Evolutionary conservation across 2,888 invertebrate genomes (phyloP).

Genomic region (Orthonevra nobilis): DNA sequence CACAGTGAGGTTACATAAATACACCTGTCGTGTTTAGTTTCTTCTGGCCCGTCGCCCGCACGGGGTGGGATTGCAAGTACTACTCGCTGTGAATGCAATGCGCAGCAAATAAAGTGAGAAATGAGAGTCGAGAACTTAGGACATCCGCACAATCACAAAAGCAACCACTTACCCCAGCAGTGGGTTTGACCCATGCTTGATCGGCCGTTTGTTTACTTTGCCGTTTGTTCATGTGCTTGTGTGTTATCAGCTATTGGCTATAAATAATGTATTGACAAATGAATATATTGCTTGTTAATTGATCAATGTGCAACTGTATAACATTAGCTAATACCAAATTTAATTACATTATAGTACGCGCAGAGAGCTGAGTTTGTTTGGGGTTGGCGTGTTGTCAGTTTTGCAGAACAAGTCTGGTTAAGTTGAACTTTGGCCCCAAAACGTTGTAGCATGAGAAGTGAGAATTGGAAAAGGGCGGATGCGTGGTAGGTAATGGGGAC

Average conservation of each 20-base stretch:
- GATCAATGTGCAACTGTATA: constrained; percentile 77
- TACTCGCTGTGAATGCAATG: constrained; percentile 54
- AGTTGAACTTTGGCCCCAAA: constrained; percentile 63
- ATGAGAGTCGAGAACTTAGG: constrained; percentile 57
- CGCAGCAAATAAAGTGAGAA: constrained; percentile 59
- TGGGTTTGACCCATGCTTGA: constrained; percentile 52
- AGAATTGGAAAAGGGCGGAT: constrained; percentile 6
- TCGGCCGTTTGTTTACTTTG: constrained; percentile 4
- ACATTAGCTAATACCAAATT: constrained; percentile 73
- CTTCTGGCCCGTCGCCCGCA: constrained; percentile 53
- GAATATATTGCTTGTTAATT: constrained; percentile 80
- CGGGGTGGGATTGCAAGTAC: constrained; percentile 45
- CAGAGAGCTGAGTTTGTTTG: background rate
- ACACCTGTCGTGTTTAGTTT: constrained; percentile 70
- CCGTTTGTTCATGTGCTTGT: constrained; percentile 12
- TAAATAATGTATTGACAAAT: constrained; percentile 80
- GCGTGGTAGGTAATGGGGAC: constrained; percentile 4
- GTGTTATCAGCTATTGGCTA: constrained; percentile 69
- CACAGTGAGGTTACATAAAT: constrained; percentile 60
- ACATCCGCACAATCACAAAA: constrained; percentile 65
- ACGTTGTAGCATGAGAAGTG: background rate
- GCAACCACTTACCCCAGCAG: constrained; percentile 24
- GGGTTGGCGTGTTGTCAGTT: constrained; percentile 22
- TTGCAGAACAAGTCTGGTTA: constrained; percentile 45
- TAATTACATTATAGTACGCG: constrained; percentile 69